Conservation (phyloP, 2,797 vertebrate genomes). For the Artibeus jamaicensis region DNA sequence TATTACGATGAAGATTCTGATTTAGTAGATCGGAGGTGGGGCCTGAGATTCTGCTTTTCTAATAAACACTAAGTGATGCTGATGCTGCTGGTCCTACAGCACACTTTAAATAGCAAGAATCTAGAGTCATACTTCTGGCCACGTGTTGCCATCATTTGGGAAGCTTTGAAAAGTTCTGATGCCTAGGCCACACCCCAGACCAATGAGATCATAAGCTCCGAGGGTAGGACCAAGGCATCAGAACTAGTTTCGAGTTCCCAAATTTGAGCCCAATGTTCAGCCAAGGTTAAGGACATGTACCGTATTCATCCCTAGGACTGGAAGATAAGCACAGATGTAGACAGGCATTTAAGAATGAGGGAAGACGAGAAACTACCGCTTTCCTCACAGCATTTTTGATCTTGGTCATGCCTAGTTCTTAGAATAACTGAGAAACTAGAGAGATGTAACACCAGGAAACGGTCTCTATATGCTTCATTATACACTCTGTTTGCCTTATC, state of each 20-base stretch:
- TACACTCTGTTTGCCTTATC: not conserved
- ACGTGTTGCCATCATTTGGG: not conserved
- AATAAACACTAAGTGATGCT: not conserved
- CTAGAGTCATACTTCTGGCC: not conserved
- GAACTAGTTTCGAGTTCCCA: not conserved
- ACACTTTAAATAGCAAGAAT: not conserved
- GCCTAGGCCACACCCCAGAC: not conserved
- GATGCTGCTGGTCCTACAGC: not conserved
- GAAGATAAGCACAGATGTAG: not conserved
- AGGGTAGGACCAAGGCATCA: not conserved
- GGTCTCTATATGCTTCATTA: not conserved
- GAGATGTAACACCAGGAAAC: not conserved
- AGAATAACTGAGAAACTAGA: not conserved
- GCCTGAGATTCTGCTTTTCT: not conserved
- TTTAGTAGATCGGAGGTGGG: not conserved
- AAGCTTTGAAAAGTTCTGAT: not conserved
- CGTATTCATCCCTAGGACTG: not conserved
- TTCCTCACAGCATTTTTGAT: not conserved
- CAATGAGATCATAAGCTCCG: not conserved
- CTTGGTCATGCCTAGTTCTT: not conserved
- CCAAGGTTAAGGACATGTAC: not conserved
- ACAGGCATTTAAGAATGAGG: not conserved
- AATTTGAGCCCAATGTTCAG: not conserved
- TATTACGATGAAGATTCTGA: not conserved
- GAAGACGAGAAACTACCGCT: not conserved